Conservation (phyloP, 2,888 invertebrate genomes). For the Holacanthella duospinosa region DNA sequence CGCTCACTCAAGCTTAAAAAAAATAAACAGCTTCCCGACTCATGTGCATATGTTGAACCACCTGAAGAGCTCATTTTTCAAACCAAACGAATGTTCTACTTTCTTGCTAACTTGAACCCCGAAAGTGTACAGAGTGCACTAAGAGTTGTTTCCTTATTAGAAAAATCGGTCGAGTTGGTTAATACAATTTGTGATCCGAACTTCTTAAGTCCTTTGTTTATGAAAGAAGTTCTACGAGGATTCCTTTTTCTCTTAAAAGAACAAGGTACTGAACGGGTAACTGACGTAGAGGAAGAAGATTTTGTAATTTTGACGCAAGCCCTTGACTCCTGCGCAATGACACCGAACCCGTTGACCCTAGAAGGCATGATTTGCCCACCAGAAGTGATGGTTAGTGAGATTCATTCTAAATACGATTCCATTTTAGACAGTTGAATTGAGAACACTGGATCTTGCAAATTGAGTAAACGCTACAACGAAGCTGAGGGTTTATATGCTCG, state of each 20-base stretch:
- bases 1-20: no score
- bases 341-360: background rate
- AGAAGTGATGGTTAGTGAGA: background rate
- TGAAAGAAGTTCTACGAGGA: constrained; percentile 17
- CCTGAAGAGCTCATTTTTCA: no score
- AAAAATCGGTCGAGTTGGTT: constrained; percentile 17
- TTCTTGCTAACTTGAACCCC: constrained; percentile 19
- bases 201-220: constrained; percentile 18
- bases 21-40: no score
- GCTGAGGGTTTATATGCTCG: no score
- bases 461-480: no score
- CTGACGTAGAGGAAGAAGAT: background rate
- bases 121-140: constrained; percentile 22
- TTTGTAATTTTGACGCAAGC: background rate
- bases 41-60: no score
- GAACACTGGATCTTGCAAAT: no score
- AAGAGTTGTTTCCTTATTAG: constrained; percentile 16
- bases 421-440: no score
- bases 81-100: constrained; percentile 28
- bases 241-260: constrained; percentile 28
- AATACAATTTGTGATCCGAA: constrained; percentile 25
- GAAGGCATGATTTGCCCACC: background rate
- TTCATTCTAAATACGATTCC: no score
- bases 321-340: background rate
- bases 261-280: constrained; percentile 14